A percentile compares a stretch with the other conserved stretches of the same genome.
Conservation (phyloP, 2,888 invertebrate genomes). For the Drosophila diplacantha region DNA sequence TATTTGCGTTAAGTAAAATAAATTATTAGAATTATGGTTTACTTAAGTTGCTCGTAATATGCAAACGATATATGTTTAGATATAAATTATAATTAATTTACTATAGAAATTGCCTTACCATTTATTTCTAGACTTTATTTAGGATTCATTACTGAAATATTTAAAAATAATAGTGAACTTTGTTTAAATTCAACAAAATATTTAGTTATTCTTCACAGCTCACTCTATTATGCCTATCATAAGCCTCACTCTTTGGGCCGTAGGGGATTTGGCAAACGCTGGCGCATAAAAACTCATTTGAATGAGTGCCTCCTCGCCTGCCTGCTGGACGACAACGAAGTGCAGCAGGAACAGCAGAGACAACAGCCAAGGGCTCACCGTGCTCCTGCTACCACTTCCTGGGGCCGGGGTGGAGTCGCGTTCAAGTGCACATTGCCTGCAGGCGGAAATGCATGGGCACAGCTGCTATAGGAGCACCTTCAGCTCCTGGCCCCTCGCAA, state of each 20-base stretch:
- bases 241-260: constrained; percentile 10
- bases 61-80: background rate
- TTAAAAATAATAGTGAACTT: background rate
- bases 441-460: constrained; percentile 55
- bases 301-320: constrained; percentile 53
- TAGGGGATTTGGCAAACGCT: constrained; percentile 52
- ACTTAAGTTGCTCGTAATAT: background rate
- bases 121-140: background rate
- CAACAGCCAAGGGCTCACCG: constrained; percentile 40
- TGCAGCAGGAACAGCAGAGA: constrained; percentile 38
- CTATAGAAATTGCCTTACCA: background rate
- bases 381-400: constrained; percentile 11
- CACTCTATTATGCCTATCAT: constrained; percentile 6
- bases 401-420: constrained; percentile 28
- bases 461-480: constrained; percentile 55
- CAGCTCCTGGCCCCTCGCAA: constrained; percentile 30
- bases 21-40: background rate
- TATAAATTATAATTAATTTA: background rate
- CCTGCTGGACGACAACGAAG: constrained; percentile 49
- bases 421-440: constrained; percentile 60
- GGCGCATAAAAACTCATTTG: constrained; percentile 68
- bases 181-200: background rate
- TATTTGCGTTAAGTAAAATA: background rate
- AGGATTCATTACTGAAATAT: too few relatives aligned
- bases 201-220: background rate